phyloP scores from a whole-genome alignment of 2,888 invertebrate genomes.

The Macrophya annulata region DNA sequence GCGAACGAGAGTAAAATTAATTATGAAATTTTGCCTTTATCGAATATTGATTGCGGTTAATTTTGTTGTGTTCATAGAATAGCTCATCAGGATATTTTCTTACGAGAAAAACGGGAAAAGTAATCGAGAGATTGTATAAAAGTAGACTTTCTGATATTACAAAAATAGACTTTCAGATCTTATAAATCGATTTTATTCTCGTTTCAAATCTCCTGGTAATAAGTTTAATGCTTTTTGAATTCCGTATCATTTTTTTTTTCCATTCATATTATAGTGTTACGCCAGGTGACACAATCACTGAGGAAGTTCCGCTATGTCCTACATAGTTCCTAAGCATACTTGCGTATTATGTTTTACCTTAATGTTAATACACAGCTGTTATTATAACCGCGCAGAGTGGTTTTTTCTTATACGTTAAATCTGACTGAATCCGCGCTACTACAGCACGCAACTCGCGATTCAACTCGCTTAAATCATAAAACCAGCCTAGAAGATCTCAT shows the following conservation, averaged over 20 bases:
- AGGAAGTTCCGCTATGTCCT: conserved; percentile 77
- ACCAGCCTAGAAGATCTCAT: background rate
- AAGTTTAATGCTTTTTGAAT: background rate
- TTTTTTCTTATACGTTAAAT: conserved; percentile 52
- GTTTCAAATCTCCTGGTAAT: background rate
- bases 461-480: background rate
- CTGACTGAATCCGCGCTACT: conserved; percentile 59
- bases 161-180: background rate
- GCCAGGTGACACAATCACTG: conserved; percentile 56
- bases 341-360: conserved; percentile 36
- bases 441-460: conserved; percentile 8
- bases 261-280: conserved; percentile 7
- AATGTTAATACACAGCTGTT: conserved; percentile 26
- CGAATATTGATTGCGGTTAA: background rate
- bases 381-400: background rate
- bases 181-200: background rate
- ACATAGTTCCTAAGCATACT: conserved; percentile 69
- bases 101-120: no score
- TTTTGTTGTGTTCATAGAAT: no score
- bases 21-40: background rate
- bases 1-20: background rate
- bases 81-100: no score
- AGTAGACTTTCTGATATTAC: background rate
- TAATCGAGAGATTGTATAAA: no score
- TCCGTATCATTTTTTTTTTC: conserved; percentile 2